Evolutionary conservation across 2,888 invertebrate species (phyloP), one percentile per base, ranked within the genome.

Genomic region (Cryptus viduatorius): DNA sequence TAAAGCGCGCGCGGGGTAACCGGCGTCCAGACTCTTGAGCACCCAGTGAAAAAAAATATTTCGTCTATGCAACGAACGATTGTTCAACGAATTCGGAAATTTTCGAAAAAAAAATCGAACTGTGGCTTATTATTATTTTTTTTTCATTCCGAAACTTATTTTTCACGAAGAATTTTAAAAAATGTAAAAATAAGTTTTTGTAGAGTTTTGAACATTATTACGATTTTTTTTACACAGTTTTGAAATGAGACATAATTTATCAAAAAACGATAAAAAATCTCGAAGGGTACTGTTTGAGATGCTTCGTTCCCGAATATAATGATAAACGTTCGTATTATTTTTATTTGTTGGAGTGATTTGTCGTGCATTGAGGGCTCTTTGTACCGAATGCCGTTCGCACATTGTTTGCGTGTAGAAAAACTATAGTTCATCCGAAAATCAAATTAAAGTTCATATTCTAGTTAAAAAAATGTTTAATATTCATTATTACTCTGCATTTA

Each of bases 1-100:
- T 82, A 84, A 84, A 82, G 71, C 67, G 24, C 72, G 37, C 64
- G 16, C 42, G 4, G 42, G 12, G 61, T 61, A 31, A 46, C 44
- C 56, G 14, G 48, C 29, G 37, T 14, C 65, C 31, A 42, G 76
- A 61, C 29, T 24, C 5, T 29, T 14, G 29, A 14, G 31, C 61
- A 56, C 31, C 61, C n/a, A 31, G 61, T 29, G 56, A 56, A 56
- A 56, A 19, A 56, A 14, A 7, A 31, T n/a, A 61, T 29, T 31
- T 29, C 4, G 10, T 4, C 59, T 16, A 59, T n/a, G 5, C 29
- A 29, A 61, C 29, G 14, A 59, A 12, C 61, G 5, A 31, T 29
- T 14, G 14, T 61, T 61, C 31, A 29, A 12, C 31, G 14, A 14
- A 14, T 4, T 5, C 14, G 61, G 31, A 61, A n/a, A n/a, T n/a